A percentile compares a stretch with the other conserved stretches of the same genome.
These are phyloP conservation scores for Ginglymostoma cirratum DNA, from an alignment of 2,113 vertebrate genomes.

Conservation along the genomic window DNA sequence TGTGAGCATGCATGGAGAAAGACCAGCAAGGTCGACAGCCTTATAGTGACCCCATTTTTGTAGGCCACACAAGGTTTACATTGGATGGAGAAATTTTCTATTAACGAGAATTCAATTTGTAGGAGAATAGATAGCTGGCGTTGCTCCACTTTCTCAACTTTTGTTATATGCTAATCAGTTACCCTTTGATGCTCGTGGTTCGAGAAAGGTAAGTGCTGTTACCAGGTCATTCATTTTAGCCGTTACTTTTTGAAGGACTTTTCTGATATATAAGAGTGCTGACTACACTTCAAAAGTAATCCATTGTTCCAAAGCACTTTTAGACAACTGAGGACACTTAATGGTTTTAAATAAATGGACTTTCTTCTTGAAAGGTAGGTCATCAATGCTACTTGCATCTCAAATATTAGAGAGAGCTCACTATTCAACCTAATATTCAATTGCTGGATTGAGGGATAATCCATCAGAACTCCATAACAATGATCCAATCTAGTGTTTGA, in stretches of 20 bases:
- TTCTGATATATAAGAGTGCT: not conserved
- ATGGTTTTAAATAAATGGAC: not conserved
- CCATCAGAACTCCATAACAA: not conserved
- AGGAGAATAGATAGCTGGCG: not conserved
- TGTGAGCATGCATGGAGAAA: not conserved
- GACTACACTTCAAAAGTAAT: not conserved
- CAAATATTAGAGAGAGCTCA: not conserved
- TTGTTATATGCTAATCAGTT: not conserved
- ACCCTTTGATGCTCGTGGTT: not conserved
- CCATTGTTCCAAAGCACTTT: no score
- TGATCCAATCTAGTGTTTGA: not conserved
- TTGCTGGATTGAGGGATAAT: not conserved
- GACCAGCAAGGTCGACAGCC: not conserved
- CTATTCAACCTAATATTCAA: not conserved
- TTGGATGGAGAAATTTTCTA: not conserved
- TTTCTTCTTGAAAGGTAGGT: not conserved
- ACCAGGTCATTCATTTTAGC: not conserved
- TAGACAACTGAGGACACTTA: not conserved
- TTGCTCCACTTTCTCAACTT: not conserved
- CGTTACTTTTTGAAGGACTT: not conserved
- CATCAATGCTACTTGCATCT: not conserved
- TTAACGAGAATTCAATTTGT: not conserved
- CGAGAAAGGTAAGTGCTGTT: not conserved
- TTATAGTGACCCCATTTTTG: not conserved
- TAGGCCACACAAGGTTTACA: not conserved